A percentile compares a stretch with the other conserved stretches of the same genome.
phyloP scores from a whole-genome alignment of 2,888 invertebrate genomes.

The Trissoscelio sp. region DNA sequence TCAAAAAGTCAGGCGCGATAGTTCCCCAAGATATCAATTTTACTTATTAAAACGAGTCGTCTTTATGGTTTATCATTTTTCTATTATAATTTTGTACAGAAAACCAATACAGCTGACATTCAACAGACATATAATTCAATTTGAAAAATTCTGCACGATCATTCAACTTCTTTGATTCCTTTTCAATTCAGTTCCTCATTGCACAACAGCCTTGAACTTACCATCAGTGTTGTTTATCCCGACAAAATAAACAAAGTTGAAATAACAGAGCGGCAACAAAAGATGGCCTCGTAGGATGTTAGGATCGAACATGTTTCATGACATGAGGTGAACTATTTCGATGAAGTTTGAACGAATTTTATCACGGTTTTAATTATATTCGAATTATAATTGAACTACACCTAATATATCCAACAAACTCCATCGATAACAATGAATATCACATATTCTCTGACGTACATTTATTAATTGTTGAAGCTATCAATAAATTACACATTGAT shows the following conservation, averaged over 20 bases:
- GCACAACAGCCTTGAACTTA: constrained; percentile 49
- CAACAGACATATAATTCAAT: no score
- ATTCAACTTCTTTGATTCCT: constrained; percentile 17
- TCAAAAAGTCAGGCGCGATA: constrained; percentile 26
- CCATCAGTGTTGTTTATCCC: background rate
- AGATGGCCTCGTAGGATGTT: background rate
- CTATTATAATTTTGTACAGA: background rate
- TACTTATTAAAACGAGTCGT: background rate
- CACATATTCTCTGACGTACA: background rate
- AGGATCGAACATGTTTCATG: background rate
- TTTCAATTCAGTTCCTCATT: constrained; percentile 24
- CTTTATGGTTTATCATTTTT: background rate
- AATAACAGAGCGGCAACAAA: background rate
- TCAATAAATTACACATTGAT: constrained; percentile 39
- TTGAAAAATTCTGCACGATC: constrained; percentile 1
- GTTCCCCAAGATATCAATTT: constrained; percentile 2
- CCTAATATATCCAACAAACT: background rate
- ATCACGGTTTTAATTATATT: background rate
- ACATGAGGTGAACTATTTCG: background rate
- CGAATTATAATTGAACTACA: background rate
- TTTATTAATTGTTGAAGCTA: constrained; percentile 34
- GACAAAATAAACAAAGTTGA: constrained; percentile 2
- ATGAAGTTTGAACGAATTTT: background rate
- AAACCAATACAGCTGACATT: background rate
- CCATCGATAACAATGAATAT: background rate